Conservation (phyloP, 2,888 invertebrate species). For the Pachymerium ferrugineum region DNA sequence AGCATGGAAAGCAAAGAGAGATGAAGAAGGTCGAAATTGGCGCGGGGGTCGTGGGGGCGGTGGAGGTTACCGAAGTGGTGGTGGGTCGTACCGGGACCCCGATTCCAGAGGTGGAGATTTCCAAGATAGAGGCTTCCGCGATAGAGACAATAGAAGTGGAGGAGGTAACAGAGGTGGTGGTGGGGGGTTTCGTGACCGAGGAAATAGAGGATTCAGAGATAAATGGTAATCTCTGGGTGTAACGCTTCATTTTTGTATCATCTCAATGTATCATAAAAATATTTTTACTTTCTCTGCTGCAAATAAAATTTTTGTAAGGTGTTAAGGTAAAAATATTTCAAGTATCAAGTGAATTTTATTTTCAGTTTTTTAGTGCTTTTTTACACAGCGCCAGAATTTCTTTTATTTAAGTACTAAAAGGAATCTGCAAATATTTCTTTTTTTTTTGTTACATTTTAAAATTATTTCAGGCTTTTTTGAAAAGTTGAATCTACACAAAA, state of each 20-base stretch:
- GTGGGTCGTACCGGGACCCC: not conserved
- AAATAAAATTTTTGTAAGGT: not conserved
- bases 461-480: too few relatives aligned
- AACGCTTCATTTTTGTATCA: too few relatives aligned
- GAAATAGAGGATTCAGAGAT: not conserved
- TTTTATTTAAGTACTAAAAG: not conserved
- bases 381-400: not conserved
- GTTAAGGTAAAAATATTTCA: not conserved
- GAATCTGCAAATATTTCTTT: not conserved
- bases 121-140: conserved; percentile 44
- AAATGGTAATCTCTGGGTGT: not conserved
- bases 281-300: too few relatives aligned
- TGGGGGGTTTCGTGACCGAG: not conserved
- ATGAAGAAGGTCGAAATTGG: conserved; percentile 47
- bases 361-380: not conserved
- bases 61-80: conserved; percentile 32
- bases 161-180: conserved; percentile 45
- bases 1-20: conserved; percentile 56
- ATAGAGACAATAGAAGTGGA: conserved; percentile 47
- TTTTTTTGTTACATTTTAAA: too few relatives aligned
- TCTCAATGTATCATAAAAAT: not conserved
- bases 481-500: too few relatives aligned
- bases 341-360: not conserved
- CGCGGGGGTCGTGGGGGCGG: conserved; percentile 48
- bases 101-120: not conserved